A percentile compares a stretch with the other conserved stretches of the same genome.
Evolutionary conservation across 53 echinoderm and acorn worm species (phyloP).

Genomic region (Zoroaster sp.): DNA sequence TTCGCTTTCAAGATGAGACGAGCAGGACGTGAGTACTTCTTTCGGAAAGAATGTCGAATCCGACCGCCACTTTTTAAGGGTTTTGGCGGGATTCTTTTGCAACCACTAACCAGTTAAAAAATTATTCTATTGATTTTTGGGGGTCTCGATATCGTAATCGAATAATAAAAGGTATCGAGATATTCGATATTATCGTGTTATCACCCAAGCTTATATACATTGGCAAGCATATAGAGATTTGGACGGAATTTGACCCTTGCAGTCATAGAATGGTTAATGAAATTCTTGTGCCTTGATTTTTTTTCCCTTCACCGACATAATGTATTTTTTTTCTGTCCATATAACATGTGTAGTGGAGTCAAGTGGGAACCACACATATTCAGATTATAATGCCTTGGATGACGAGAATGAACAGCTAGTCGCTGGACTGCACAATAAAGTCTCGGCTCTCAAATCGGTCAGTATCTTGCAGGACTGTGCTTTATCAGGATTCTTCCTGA

Average conservation of each 20-base stretch:
- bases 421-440: conserved; percentile 68
- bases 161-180: no score
- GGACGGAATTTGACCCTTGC: neutral
- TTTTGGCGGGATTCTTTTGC: no score
- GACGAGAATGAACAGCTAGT: conserved; percentile 82
- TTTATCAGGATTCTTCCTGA: neutral
- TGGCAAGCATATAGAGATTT: neutral
- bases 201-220: no score
- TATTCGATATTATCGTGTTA: no score
- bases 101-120: no score
- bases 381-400: conserved; percentile 73
- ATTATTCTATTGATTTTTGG: neutral
- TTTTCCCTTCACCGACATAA: no score
- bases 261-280: no score
- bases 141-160: no score
- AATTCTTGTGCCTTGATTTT: no score
- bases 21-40: conserved; percentile 21
- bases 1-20: conserved; percentile 11
- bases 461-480: neutral
- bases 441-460: conserved; percentile 75
- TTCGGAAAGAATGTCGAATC: no score
- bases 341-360: neutral
- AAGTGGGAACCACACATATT: conserved; percentile 9
- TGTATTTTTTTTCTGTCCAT: neutral
- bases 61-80: no score